Evolutionary conservation across 1,140 invertebrate species (phyloP), one percentile per base, ranked within the genome.

Genomic region (Littorina saxatilis): DNA sequence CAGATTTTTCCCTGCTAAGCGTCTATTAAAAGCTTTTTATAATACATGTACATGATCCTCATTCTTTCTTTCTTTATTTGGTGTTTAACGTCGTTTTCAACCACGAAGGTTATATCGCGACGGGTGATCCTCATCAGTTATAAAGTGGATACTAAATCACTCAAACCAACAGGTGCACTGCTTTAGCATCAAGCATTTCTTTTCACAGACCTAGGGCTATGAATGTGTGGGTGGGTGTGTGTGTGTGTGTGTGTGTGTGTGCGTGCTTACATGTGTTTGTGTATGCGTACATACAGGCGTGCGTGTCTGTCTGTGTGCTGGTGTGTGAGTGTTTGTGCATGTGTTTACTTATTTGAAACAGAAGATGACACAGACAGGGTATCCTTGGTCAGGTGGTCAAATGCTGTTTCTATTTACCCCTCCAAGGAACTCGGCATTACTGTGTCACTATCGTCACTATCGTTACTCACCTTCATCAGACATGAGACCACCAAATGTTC

Each of bases 221-320:
- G 43, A 9, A 17, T 47, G 43, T 47, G 43, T 47, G 55, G 17
- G 55, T 58, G 20, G 13, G 17, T 58, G 17, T 58, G 55, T 58
- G 55, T 58, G 4, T 58, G 55, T 58, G 55, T 58, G 55, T 58
- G 55, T 58, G 55, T 58, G 55, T 58, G 55, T 58, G 55, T 58
- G 55, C n/a, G 55, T 58, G 55, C n/a, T 15, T 58, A n/a, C 2
- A n/a, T 58, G 55, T 5, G 55, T 58, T 15, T 2, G 55, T 58
- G 55, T 5, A n/a, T 58, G 55, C 4, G 55, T 58, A n/a, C 2
- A n/a, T 58, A n/a, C 4, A n/a, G 17, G 55, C 2, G 1, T 58
- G 55, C 4, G 55, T 58, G 55, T 5, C 0, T 58, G 55, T 5
- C 17, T n/a, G 55, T 5, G 1, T 58, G 55, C 2, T 15, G 17